A percentile compares a stretch with the other conserved stretches of the same genome.
Conservation (phyloP, 2,113 vertebrate genomes). For the Syngnathus scovelli region DNA sequence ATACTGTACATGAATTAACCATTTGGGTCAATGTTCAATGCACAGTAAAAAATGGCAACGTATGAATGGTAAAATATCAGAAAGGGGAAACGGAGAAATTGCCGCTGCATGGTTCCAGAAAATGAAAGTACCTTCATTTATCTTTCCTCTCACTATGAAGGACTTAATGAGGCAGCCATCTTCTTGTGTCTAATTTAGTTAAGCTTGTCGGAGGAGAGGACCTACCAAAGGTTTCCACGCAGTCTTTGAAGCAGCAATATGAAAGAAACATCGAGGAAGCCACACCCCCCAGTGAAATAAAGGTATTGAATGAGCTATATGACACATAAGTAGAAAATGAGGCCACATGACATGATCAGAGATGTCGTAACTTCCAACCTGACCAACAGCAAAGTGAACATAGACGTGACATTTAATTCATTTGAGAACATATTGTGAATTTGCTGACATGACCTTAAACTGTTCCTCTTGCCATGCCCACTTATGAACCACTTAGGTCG, state of each 20-base stretch:
- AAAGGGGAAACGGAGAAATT: conserved; percentile 60
- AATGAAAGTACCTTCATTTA: conserved; percentile 60
- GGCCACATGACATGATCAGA: conserved; percentile 10
- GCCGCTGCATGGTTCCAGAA: conserved; percentile 53
- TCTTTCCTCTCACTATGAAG: conserved; percentile 40
- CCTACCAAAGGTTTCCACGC: conserved; percentile 81
- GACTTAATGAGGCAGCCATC: conserved; percentile 60
- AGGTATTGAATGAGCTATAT: conserved; percentile 73
- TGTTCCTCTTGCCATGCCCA: conserved; percentile 14
- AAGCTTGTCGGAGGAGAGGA: conserved; percentile 78
- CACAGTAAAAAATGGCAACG: conserved; percentile 52
- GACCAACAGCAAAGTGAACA: conserved; percentile 4
- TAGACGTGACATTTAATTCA: neutral
- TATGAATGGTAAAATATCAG: conserved; percentile 55
- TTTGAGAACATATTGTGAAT: neutral
- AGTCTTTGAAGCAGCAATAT: conserved; percentile 89
- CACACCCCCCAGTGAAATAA: conserved; percentile 79
- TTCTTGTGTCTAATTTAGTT: conserved; percentile 67
- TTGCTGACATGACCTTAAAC: neutral
- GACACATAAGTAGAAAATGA: conserved; percentile 15
- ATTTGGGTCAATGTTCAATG: conserved; percentile 46
- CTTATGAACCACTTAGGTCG: conserved; percentile 64
- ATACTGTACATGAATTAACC: neutral
- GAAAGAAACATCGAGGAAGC: conserved; percentile 79
- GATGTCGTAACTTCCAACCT: neutral